These are phyloP conservation scores for Falcaria lacertinaria DNA, from an alignment of 2,888 invertebrate species.

Conservation along the genomic window DNA sequence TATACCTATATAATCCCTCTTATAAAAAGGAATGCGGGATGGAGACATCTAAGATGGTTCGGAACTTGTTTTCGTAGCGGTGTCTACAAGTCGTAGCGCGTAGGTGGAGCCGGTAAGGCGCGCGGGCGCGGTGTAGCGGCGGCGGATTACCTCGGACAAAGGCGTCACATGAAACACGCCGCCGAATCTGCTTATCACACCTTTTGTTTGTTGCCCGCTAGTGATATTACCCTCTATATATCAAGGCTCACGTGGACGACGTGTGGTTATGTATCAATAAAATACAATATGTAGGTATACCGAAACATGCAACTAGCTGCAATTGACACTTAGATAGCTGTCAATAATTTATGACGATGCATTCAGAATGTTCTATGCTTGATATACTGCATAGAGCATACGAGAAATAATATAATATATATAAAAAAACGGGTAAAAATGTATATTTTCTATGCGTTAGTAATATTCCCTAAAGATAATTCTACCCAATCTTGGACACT, in stretches of 20 bases:
- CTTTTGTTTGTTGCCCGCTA: conserved; percentile 65
- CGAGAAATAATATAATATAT: too few species aligned
- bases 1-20: too few species aligned
- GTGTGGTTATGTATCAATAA: conserved; percentile 41
- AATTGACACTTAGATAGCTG: too few species aligned
- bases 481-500: too few species aligned
- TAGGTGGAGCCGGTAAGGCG: conserved; percentile 29
- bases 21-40: neutral
- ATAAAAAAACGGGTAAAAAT: too few species aligned
- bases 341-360: too few species aligned
- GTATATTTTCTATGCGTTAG: too few species aligned
- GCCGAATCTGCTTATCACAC: conserved; percentile 73
- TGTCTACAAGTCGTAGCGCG: conserved; percentile 32
- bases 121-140: conserved; percentile 30
- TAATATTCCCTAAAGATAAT: too few species aligned
- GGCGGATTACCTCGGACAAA: conserved; percentile 72
- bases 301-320: conserved; percentile 7
- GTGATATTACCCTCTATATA: conserved; percentile 65
- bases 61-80: conserved; percentile 1
- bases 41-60: neutral
- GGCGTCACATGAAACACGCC: conserved; percentile 69
- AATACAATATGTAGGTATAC: conserved; percentile 19
- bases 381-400: too few species aligned
- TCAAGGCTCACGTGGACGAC: conserved; percentile 53
- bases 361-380: too few species aligned